These are phyloP conservation scores for Bombus terrestris DNA, from an alignment of 1,140 invertebrate species.

Conservation along the genomic window DNA sequence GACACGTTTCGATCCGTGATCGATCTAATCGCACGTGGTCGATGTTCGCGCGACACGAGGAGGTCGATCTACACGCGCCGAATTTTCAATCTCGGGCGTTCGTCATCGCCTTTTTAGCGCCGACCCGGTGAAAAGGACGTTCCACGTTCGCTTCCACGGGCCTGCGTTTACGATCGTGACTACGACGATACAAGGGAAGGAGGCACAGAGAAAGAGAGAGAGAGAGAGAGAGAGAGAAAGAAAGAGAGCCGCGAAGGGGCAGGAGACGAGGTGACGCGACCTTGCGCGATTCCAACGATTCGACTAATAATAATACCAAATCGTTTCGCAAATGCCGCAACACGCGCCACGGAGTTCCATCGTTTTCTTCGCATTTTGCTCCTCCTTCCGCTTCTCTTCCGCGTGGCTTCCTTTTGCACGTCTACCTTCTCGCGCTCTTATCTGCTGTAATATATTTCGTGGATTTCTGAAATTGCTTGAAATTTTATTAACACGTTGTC, in stretches of 20 bases:
- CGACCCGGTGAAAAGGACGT: slow-evolving; percentile 31
- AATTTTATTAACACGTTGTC: too few species aligned
- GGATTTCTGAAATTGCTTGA: not conserved
- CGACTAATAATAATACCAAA: slow-evolving; percentile 64
- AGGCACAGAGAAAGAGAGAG: not conserved
- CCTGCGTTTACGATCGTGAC: slow-evolving; percentile 38
- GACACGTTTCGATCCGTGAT: not conserved
- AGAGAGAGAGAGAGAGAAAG: not conserved
- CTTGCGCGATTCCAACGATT: slow-evolving; percentile 63
- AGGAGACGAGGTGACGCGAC: slow-evolving; percentile 23
- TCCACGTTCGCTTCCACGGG: slow-evolving; percentile 4
- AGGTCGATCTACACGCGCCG: slow-evolving; percentile 5
- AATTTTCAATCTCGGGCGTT: slow-evolving; percentile 25
- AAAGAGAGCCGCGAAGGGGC: slow-evolving; percentile 1
- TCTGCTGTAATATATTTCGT: not conserved
- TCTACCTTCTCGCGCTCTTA: not conserved
- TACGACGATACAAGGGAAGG: slow-evolving; percentile 1
- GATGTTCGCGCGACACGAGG: not conserved
- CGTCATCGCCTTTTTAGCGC: slow-evolving; percentile 30
- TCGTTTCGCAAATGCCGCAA: slow-evolving; percentile 51
- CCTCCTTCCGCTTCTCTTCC: slow-evolving; percentile 25
- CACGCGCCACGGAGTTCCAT: slow-evolving; percentile 38
- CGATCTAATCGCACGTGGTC: slow-evolving; percentile 7
- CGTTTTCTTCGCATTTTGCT: slow-evolving; percentile 9
- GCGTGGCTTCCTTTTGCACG: not conserved